phyloP scores from a whole-genome alignment of 2,888 invertebrate genomes.

The Eupithecia centaureata region DNA sequence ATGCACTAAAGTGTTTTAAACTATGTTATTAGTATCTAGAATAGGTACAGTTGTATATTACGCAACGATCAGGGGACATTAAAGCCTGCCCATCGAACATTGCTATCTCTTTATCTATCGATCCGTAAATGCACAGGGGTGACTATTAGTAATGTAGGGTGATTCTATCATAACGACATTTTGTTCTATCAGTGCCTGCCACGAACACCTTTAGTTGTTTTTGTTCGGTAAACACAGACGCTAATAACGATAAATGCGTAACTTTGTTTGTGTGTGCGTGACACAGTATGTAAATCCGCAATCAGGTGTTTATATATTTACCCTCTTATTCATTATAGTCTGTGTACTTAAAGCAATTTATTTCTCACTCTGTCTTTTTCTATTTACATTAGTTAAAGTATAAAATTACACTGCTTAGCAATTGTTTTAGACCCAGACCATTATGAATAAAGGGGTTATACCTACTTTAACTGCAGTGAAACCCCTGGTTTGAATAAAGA shows the following conservation, averaged over 20 bases:
- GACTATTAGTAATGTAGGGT: conserved; percentile 45
- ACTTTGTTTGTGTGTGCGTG: conserved; percentile 1
- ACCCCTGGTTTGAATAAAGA: too few relatives aligned
- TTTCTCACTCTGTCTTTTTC: too few relatives aligned
- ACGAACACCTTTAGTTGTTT: conserved; percentile 41
- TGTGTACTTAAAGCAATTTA: too few relatives aligned
- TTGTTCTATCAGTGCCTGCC: conserved; percentile 44
- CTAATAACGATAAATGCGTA: conserved; percentile 21
- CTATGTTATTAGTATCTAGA: too few relatives aligned
- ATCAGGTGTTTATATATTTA: not conserved
- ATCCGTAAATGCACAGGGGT: conserved; percentile 43
- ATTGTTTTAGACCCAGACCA: too few relatives aligned
- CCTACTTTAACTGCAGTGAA: too few relatives aligned
- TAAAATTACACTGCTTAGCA: too few relatives aligned
- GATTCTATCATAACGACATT: conserved; percentile 47
- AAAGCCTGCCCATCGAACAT: conserved; percentile 18
- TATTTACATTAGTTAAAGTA: too few relatives aligned
- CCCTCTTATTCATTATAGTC: too few relatives aligned
- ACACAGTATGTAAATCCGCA: not conserved
- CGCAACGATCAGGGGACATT: not conserved
- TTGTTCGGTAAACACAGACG: conserved; percentile 27
- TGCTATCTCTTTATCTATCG: conserved; percentile 49
- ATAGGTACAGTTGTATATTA: too few relatives aligned
- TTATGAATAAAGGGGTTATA: too few relatives aligned
- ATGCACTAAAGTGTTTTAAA: too few relatives aligned